Conservation (phyloP, 2,113 vertebrate genomes). For the Sebastes schlegelii region DNA sequence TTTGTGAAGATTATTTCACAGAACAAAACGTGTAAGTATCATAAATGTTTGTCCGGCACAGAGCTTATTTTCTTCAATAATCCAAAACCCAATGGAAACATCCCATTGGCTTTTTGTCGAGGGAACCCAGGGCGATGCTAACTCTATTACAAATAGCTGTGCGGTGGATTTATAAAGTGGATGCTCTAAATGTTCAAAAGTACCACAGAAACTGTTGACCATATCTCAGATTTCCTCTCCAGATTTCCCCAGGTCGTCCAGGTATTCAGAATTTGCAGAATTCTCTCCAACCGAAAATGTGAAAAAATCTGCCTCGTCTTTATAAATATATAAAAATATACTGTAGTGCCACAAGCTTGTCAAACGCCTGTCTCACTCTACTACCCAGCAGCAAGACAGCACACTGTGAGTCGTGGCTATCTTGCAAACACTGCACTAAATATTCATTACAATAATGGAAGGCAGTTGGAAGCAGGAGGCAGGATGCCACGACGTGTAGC, state of each 20-base stretch:
- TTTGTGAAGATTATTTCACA: too few species aligned
- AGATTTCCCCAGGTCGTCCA: neutral
- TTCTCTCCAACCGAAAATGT: neutral
- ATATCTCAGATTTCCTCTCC: neutral
- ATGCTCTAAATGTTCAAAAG: neutral
- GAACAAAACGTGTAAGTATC: too few species aligned
- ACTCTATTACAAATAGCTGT: neutral
- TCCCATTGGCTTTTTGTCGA: too few species aligned
- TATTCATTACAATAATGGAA: conserved; percentile 62
- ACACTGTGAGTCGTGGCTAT: neutral
- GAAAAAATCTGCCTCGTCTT: neutral
- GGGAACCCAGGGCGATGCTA: too few species aligned
- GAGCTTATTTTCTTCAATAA: too few species aligned
- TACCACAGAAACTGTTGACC: neutral
- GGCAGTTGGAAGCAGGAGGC: conserved; percentile 14
- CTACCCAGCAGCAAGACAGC: conserved; percentile 2
- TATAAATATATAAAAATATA: conserved; percentile 3
- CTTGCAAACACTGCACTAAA: conserved; percentile 54
- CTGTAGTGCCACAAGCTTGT: conserved; percentile 1
- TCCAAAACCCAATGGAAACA: too few species aligned
- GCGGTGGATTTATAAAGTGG: neutral
- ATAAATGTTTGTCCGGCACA: too few species aligned
- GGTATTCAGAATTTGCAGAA: neutral
- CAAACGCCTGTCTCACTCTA: neutral
- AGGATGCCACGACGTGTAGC: conserved; percentile 13